Conservation (phyloP, 2,888 invertebrate genomes). For the Leptinotarsa haldemani region DNA sequence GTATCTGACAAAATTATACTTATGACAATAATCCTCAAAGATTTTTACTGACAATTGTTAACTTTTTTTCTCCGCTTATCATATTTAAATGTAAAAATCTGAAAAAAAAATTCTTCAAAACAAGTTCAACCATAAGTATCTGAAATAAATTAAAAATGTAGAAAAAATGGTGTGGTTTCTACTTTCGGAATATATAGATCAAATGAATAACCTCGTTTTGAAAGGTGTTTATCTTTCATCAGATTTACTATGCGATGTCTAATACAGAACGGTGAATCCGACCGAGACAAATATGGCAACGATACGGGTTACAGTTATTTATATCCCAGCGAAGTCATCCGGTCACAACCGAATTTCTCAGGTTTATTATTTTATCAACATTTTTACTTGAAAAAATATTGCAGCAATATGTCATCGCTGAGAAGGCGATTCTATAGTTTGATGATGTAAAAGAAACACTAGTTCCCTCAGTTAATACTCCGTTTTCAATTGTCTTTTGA, state of each 20-base stretch:
- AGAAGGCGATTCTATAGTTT: too few relatives aligned
- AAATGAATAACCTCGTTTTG: not conserved
- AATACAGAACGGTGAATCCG: conserved; percentile 43
- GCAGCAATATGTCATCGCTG: not conserved
- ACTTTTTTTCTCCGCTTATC: too few relatives aligned
- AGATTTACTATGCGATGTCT: conserved; percentile 26
- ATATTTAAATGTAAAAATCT: too few relatives aligned
- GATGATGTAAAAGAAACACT: too few relatives aligned
- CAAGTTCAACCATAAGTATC: too few relatives aligned
- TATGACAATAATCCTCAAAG: too few relatives aligned
- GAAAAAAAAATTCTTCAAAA: not conserved
- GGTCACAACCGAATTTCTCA: conserved; percentile 44
- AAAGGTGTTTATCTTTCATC: conserved; percentile 13
- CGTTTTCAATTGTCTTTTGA: too few relatives aligned
- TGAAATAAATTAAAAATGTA: too few relatives aligned
- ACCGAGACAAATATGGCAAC: conserved; percentile 57
- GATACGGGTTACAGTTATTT: conserved; percentile 53
- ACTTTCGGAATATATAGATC: not conserved
- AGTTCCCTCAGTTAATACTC: too few relatives aligned
- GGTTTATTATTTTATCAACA: conserved; percentile 10
- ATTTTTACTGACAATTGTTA: too few relatives aligned
- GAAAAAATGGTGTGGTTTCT: not conserved
- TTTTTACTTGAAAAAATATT: not conserved
- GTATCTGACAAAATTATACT: too few relatives aligned
- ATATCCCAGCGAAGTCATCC: conserved; percentile 50